Conservation (phyloP, 2,888 invertebrate genomes). For the Eupithecia inturbata region DNA sequence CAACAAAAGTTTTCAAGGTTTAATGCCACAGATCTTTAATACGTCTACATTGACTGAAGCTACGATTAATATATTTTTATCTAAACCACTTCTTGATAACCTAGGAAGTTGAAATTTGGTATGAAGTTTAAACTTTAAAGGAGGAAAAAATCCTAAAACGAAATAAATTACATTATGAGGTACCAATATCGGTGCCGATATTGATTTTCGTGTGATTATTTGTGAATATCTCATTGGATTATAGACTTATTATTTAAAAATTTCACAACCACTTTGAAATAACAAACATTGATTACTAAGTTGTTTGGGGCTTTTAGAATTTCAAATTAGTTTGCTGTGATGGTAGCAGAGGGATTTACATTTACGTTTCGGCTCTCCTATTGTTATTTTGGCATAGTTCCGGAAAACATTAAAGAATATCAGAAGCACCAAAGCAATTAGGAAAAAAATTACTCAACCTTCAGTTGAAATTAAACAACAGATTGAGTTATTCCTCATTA, state of each 20-base stretch:
- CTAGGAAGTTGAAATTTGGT: too few species aligned
- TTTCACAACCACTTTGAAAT: slow-evolving; percentile 11
- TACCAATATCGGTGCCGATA: too few species aligned
- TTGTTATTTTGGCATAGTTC: neutral
- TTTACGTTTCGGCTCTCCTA: slow-evolving; percentile 8
- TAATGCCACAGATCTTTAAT: neutral
- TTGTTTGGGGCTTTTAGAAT: slow-evolving; percentile 10
- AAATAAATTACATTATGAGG: too few species aligned
- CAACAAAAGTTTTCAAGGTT: neutral
- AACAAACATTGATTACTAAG: slow-evolving; percentile 33
- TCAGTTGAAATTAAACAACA: neutral
- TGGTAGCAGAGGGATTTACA: slow-evolving; percentile 4
- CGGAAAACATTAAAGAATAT: neutral
- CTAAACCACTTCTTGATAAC: too few species aligned
- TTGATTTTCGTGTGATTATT: too few species aligned
- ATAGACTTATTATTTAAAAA: too few species aligned
- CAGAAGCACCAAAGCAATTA: neutral
- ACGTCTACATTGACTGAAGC: neutral
- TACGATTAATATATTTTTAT: neutral
- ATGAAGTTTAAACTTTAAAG: too few species aligned
- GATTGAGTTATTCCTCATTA: neutral
- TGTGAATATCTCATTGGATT: too few species aligned
- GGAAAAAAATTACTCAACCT: neutral
- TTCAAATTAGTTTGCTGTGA: slow-evolving; percentile 8
- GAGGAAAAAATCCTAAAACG: too few species aligned